Percentiles rank a stretch among this genome's conserved stretches.
Conservation (phyloP, 2,797 vertebrate genomes). For the Poecilia velifera region DNA sequence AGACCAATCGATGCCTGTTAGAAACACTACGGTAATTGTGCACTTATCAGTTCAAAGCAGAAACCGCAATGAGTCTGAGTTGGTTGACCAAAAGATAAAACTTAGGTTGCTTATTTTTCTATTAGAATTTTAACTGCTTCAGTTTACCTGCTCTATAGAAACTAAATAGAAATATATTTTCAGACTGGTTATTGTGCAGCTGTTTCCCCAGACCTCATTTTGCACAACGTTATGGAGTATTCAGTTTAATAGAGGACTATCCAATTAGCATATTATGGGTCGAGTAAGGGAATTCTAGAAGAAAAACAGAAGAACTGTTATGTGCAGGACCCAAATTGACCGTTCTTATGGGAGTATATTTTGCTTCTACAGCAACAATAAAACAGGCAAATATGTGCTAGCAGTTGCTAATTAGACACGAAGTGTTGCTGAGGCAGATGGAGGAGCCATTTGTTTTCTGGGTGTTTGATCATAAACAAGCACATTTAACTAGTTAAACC, state of each 20-base stretch:
- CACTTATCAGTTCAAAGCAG: slow-evolving; percentile 71
- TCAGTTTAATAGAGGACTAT: slow-evolving; percentile 1
- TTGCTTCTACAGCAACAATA: slow-evolving; percentile 6
- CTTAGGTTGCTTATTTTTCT: not conserved
- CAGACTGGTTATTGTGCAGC: slow-evolving; percentile 7
- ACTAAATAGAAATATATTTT: not conserved
- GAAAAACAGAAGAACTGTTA: not conserved
- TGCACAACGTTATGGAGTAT: not conserved
- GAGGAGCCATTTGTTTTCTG: not conserved
- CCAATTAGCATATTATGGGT: slow-evolving; percentile 6
- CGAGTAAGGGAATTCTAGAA: not conserved
- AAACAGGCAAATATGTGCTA: slow-evolving; percentile 2
- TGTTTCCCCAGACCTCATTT: slow-evolving; percentile 2
- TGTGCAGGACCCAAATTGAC: not conserved
- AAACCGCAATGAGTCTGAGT: slow-evolving; percentile 49
- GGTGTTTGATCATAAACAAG: slow-evolving; percentile 16
- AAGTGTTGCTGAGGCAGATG: not conserved
- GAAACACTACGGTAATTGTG: slow-evolving; percentile 68
- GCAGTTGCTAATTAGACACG: not conserved
- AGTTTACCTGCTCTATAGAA: not conserved
- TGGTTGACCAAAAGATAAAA: slow-evolving; percentile 42
- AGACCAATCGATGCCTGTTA: slow-evolving; percentile 75
- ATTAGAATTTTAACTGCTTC: not conserved
- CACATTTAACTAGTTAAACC: not conserved
- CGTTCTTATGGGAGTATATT: not conserved